Evolutionary conservation across 2,888 invertebrate genomes (phyloP).

Genomic region (Pristionchus japonicus): DNA sequence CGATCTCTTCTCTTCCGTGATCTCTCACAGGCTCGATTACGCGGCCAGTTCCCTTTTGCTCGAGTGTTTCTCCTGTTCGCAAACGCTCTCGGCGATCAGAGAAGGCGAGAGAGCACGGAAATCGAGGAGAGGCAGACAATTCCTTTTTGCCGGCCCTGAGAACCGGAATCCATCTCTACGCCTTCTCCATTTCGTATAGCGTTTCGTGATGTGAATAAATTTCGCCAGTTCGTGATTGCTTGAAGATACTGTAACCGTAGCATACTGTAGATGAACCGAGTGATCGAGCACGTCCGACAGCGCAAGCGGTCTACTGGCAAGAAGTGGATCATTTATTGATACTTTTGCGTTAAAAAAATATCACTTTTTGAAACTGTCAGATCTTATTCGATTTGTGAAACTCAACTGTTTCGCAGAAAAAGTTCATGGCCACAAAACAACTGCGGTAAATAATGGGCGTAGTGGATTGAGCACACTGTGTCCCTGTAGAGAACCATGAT

Average conservation of each 20-base stretch:
- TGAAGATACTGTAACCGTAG: not conserved
- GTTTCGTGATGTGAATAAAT: not conserved
- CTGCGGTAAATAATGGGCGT: not conserved
- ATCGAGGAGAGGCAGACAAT: no score
- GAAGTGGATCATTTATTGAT: not conserved
- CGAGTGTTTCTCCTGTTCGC: not conserved
- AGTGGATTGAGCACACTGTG: not conserved
- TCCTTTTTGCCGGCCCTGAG: not conserved
- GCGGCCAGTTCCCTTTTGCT: not conserved
- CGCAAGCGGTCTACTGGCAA: constrained; percentile 15
- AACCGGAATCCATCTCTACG: constrained; percentile 16
- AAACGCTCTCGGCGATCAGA: not conserved
- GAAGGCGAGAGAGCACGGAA: no score
- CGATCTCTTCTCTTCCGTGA: no score
- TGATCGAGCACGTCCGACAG: constrained; percentile 25
- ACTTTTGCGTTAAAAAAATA: not conserved
- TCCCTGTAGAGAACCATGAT: not conserved
- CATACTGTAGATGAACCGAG: constrained; percentile 18
- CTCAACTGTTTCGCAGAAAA: not conserved
- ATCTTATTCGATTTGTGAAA: no score
- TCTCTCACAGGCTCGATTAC: not conserved
- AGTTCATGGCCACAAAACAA: not conserved
- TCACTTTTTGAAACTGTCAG: no score
- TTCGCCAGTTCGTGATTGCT: constrained; percentile 11
- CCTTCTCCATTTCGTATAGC: not conserved